phyloP scores from a whole-genome alignment of 2,888 invertebrate genomes.

The Acanthoscelides obtectus region DNA sequence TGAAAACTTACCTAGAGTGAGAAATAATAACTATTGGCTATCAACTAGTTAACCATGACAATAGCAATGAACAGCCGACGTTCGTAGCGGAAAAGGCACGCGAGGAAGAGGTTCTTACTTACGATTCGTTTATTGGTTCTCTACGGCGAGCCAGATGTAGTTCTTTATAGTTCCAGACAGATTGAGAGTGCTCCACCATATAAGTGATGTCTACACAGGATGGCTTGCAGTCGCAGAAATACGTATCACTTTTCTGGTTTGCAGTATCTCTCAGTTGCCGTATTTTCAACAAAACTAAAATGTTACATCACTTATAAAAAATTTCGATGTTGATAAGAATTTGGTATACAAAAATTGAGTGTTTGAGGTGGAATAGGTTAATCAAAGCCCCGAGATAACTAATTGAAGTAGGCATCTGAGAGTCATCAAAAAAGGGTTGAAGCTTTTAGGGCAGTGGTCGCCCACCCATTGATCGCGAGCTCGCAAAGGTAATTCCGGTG shows the following conservation, averaged over 20 bases:
- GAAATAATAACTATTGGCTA: no score
- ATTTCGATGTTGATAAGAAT: neutral
- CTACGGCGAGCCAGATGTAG: neutral
- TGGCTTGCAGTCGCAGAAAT: conserved; percentile 53
- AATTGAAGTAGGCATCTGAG: no score
- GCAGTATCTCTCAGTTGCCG: conserved; percentile 11
- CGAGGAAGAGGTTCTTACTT: no score
- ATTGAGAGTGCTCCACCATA: conserved; percentile 63
- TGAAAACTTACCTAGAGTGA: no score
- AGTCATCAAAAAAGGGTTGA: no score
- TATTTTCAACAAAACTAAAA: conserved; percentile 5
- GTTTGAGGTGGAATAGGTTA: neutral
- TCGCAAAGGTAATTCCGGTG: no score
- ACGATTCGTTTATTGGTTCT: neutral
- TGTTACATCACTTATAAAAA: neutral
- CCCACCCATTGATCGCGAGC: no score
- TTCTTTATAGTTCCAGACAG: conserved; percentile 55
- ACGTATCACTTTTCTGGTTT: conserved; percentile 7
- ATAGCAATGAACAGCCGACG: no score
- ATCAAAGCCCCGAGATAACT: no score
- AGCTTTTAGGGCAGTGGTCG: no score
- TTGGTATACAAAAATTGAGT: neutral
- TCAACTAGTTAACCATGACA: no score
- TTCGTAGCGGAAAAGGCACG: no score
- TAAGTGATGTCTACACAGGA: conserved; percentile 64